A percentile compares a stretch with the other conserved stretches of the same genome.
phyloP scores from a whole-genome alignment of 2,888 invertebrate genomes.

The Myathropa florea region DNA sequence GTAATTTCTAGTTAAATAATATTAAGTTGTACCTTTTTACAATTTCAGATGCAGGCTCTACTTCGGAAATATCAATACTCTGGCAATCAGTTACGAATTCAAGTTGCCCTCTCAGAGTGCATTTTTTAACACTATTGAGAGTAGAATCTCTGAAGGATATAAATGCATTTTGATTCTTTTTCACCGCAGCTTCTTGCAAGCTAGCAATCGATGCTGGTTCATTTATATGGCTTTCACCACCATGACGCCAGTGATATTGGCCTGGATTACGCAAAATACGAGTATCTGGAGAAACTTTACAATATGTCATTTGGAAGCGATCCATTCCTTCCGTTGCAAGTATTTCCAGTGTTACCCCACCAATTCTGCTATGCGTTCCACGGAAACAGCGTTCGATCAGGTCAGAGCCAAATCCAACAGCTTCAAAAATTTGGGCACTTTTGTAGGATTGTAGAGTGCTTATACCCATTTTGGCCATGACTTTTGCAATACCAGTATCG shows the following conservation, averaged over 20 bases:
- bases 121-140: constrained; percentile 90
- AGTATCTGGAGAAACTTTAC: constrained; percentile 84
- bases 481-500: constrained; percentile 94
- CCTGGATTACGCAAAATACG: constrained; percentile 91
- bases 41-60: constrained; percentile 96
- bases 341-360: constrained; percentile 95
- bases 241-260: constrained; percentile 97
- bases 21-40: constrained; percentile 91
- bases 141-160: constrained; percentile 93
- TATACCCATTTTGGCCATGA: constrained; percentile 99
- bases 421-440: constrained; percentile 99
- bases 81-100: constrained; percentile 90
- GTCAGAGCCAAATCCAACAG: constrained; percentile 95
- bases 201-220: constrained; percentile 91
- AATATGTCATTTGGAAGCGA: constrained; percentile 88
- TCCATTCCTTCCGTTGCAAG: constrained; percentile 92
- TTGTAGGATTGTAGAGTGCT: constrained; percentile 99
- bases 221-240: constrained; percentile 98
- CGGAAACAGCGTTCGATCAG: constrained; percentile 97
- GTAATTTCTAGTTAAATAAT: not conserved
- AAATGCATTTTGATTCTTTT: constrained; percentile 91
- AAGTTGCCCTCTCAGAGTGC: constrained; percentile 96
- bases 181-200: constrained; percentile 91
- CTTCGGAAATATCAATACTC: constrained; percentile 91
- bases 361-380: constrained; percentile 86